Evolutionary conservation across 2,888 invertebrate species (phyloP).

Genomic region (Timema podura): DNA sequence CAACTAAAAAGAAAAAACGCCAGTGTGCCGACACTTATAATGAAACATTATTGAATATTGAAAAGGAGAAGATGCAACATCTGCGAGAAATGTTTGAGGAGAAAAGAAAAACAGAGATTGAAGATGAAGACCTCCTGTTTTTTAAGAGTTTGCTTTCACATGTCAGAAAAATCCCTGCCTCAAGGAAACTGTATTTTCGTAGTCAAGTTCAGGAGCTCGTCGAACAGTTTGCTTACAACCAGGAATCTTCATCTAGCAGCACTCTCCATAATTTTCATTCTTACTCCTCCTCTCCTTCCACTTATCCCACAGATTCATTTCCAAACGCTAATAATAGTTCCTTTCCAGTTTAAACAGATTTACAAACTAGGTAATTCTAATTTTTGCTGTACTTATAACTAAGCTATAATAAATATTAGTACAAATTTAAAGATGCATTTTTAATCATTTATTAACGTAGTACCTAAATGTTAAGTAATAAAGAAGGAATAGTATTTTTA

Average conservation of each 20-base stretch:
- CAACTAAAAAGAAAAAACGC: background rate
- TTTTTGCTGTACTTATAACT: no score
- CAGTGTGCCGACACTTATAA: background rate
- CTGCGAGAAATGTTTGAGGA: background rate
- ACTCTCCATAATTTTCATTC: no score
- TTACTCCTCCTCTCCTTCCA: no score
- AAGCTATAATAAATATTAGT: no score
- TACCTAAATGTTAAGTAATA: no score
- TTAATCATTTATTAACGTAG: no score
- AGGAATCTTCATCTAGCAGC: background rate
- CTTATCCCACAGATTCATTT: no score
- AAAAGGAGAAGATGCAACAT: constrained; percentile 5
- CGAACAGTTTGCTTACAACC: constrained; percentile 1
- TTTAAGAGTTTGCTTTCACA: constrained; percentile 4
- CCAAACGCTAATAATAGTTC: no score
- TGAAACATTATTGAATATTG: background rate
- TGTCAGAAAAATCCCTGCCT: background rate
- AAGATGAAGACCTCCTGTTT: background rate
- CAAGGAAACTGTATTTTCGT: background rate
- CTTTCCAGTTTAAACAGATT: no score
- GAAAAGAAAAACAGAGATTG: background rate
- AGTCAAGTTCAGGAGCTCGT: background rate
- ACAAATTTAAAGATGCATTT: no score
- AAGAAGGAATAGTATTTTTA: background rate
- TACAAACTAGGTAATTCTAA: no score